phyloP scores from a whole-genome alignment of 2,888 invertebrate genomes.

The Pachydiplax longipennis region DNA sequence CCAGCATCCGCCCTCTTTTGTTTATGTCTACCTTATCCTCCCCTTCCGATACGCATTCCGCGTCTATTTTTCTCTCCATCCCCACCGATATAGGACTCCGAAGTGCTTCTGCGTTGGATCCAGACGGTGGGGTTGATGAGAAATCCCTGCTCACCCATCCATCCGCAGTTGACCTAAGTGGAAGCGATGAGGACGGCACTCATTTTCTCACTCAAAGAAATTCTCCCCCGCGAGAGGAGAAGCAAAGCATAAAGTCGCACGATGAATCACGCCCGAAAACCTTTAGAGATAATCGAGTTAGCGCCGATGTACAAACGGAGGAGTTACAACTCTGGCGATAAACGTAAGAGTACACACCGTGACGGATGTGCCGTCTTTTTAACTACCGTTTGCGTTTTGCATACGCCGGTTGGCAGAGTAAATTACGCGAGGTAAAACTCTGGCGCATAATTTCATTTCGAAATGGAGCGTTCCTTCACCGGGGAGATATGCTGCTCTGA shows the following conservation, averaged over 20 bases:
- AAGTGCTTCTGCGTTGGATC: neutral
- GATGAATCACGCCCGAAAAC: constrained; percentile 23
- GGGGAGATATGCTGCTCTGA: too few species aligned
- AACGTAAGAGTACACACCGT: neutral
- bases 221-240: neutral
- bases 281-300: constrained; percentile 14
- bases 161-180: neutral
- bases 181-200: neutral
- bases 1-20: too few species aligned
- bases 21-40: neutral
- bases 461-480: too few species aligned
- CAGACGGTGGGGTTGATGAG: neutral
- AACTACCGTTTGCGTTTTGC: neutral
- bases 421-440: too few species aligned
- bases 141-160: neutral
- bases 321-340: neutral
- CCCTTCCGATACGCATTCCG: neutral
- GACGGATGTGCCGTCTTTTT: neutral
- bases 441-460: too few species aligned
- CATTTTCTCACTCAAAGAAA: neutral
- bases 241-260: neutral
- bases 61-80: neutral
- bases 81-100: neutral
- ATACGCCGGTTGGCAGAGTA: neutral
- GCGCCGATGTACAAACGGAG: neutral